A percentile compares a stretch with the other conserved stretches of the same genome.
phyloP scores from a whole-genome alignment of 1,140 invertebrate species.

The Ephestia elutella region DNA sequence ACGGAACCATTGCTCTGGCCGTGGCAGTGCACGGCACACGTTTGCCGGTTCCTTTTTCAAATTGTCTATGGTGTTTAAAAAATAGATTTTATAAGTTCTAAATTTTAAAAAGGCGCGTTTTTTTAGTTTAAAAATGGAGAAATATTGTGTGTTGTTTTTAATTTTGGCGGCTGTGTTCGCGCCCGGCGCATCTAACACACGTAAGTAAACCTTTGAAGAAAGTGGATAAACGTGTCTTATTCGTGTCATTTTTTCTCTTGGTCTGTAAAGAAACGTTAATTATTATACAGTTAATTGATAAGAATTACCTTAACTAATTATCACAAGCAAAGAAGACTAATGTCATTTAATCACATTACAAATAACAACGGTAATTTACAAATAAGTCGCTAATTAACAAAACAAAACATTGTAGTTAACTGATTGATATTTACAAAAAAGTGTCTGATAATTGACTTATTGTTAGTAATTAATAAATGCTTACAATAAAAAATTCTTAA shows the following conservation, averaged over 20 bases:
- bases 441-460: too few relatives aligned
- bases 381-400: too few relatives aligned
- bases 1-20: conserved; percentile 36
- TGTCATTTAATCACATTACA: too few relatives aligned
- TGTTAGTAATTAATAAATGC: too few relatives aligned
- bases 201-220: conserved; percentile 55
- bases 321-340: too few relatives aligned
- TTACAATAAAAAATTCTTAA: too few relatives aligned
- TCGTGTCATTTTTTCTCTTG: conserved; percentile 2
- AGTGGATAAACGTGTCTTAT: conserved; percentile 26
- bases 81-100: conserved; percentile 19
- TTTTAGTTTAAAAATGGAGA: conserved; percentile 32
- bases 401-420: too few relatives aligned
- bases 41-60: conserved; percentile 12
- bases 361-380: too few relatives aligned
- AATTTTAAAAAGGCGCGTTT: conserved; percentile 19
- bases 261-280: background rate
- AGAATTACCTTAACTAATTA: background rate
- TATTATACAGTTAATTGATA: background rate
- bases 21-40: conserved; percentile 33
- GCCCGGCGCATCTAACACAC: conserved; percentile 50
- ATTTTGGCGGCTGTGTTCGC: conserved; percentile 43
- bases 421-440: too few relatives aligned
- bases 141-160: conserved; percentile 40
- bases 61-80: conserved; percentile 17